A percentile compares a stretch with the other conserved stretches of the same genome.
These are phyloP conservation scores for Entomobrya proxima DNA, from an alignment of 2,888 invertebrate genomes.

Conservation along the genomic window DNA sequence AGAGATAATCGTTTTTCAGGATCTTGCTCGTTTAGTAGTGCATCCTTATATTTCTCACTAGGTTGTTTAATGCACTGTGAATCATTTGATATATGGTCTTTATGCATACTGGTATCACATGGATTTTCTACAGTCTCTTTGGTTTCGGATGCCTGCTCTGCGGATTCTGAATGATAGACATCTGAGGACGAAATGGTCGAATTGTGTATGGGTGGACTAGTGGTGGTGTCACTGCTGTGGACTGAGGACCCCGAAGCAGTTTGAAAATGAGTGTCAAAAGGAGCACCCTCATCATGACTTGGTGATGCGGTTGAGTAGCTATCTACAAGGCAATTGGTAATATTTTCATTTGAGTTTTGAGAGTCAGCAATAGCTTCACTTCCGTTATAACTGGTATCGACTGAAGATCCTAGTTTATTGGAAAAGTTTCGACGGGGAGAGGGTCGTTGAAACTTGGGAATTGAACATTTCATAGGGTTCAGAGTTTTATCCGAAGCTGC, in stretches of 20 bases:
- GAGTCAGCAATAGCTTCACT: not conserved
- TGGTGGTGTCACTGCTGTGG: not conserved
- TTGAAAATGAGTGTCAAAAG: not conserved
- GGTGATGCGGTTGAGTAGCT: not conserved
- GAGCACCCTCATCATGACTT: not conserved
- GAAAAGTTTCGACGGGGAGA: not conserved
- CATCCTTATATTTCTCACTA: conserved; percentile 59
- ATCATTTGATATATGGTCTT: not conserved
- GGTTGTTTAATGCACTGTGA: not conserved
- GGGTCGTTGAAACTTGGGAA: not conserved
- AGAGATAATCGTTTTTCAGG: conserved; percentile 65
- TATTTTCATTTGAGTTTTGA: conserved; percentile 16
- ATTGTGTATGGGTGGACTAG: not conserved
- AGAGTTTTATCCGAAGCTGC: not conserved
- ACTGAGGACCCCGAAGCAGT: not conserved
- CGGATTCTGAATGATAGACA: not conserved
- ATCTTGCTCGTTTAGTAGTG: conserved; percentile 70
- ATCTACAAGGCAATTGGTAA: not conserved
- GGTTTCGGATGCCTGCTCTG: not conserved
- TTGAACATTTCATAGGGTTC: not conserved
- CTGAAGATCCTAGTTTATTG: not conserved
- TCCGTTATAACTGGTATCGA: not conserved
- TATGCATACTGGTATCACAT: conserved; percentile 37
- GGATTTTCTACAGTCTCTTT: conserved; percentile 30
- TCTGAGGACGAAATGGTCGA: not conserved